A percentile compares a stretch with the other conserved stretches of the same genome.
Evolutionary conservation across 2,888 invertebrate species (phyloP).

Genomic region (Notodromas monacha): DNA sequence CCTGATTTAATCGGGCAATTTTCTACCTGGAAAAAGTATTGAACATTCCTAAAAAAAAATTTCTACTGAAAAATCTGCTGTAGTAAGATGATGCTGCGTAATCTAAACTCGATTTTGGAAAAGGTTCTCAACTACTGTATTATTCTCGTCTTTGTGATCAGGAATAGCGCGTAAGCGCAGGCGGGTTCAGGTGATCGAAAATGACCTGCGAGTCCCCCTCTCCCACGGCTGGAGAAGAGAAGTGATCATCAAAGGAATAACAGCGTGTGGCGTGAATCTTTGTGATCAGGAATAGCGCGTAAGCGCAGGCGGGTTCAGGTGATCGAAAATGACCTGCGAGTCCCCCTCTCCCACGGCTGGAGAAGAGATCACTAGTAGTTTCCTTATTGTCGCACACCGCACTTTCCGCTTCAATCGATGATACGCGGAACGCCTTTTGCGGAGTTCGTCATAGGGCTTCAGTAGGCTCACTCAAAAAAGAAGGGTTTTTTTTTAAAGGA

Average conservation of each 20-base stretch:
- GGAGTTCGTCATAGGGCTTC: no score
- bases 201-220: conserved; percentile 28
- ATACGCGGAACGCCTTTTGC: no score
- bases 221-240: conserved; percentile 66
- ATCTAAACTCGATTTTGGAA: no score
- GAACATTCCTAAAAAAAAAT: neutral
- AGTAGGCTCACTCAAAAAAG: no score
- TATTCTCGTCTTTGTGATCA: no score
- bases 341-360: conserved; percentile 47
- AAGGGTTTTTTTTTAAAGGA: no score
- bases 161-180: conserved; percentile 15
- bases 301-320: conserved; percentile 20
- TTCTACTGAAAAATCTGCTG: conserved; percentile 1
- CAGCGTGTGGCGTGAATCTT: conserved; percentile 51
- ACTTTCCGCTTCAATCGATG: no score
- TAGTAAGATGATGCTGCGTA: no score
- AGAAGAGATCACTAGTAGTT: no score
- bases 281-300: conserved; percentile 8
- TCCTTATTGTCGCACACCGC: no score
- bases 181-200: conserved; percentile 22
- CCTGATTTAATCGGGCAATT: no score
- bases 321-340: conserved; percentile 26
- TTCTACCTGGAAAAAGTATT: conserved; percentile 2
- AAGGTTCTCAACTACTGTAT: no score
- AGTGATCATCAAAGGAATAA: conserved; percentile 54